phyloP scores from a whole-genome alignment of 2,113 vertebrate genomes.

The Propithecus coquereli region DNA sequence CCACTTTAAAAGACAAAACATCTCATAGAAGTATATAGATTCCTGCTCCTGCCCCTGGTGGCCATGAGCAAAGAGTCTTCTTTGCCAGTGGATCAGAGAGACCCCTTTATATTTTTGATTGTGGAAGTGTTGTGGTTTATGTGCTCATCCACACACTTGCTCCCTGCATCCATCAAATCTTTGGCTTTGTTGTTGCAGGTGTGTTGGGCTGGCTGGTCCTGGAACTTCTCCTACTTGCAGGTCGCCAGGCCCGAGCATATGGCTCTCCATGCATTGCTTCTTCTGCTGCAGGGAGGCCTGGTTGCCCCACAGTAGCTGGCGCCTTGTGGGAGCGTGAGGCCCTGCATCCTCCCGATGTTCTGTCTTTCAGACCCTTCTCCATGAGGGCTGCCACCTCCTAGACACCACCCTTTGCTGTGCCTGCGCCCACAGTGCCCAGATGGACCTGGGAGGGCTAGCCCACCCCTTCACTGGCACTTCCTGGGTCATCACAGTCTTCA shows the following conservation, averaged over 20 bases:
- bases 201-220: slow-evolving; percentile 87
- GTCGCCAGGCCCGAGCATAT: slow-evolving; percentile 86
- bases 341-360: slow-evolving; percentile 87
- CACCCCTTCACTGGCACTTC: not conserved
- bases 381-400: slow-evolving; percentile 83
- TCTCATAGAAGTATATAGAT: not conserved
- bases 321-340: slow-evolving; percentile 87
- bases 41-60: not conserved
- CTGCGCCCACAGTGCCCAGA: not conserved
- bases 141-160: slow-evolving; percentile 87
- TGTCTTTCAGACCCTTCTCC: slow-evolving; percentile 86
- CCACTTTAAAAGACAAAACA: not conserved
- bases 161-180: slow-evolving; percentile 83
- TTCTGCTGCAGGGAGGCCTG: slow-evolving; percentile 85
- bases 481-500: not conserved
- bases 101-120: slow-evolving; percentile 85
- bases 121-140: slow-evolving; percentile 86
- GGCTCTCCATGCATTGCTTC: slow-evolving; percentile 86
- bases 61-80: slow-evolving; percentile 50
- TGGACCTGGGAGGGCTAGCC: not conserved
- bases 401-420: not conserved
- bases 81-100: slow-evolving; percentile 81
- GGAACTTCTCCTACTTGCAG: slow-evolving; percentile 86
- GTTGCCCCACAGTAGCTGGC: slow-evolving; percentile 83
- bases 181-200: slow-evolving; percentile 87